phyloP scores from a whole-genome alignment of 2,888 invertebrate genomes.

The Tachystola acroxantha region DNA sequence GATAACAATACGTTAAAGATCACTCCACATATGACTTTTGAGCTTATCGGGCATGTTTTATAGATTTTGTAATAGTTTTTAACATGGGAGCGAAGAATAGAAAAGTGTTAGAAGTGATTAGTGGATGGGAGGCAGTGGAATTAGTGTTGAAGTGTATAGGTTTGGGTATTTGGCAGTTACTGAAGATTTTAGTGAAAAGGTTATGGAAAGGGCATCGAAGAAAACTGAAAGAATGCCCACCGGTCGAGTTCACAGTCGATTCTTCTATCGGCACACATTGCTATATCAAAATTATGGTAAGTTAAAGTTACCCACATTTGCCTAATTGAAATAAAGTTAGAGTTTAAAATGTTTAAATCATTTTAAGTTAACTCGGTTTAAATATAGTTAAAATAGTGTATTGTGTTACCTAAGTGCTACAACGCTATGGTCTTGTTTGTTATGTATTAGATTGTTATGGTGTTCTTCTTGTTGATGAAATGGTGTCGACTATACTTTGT shows the following conservation, averaged over 20 bases:
- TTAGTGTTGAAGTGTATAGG: slow-evolving; percentile 50
- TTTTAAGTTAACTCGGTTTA: too few species aligned
- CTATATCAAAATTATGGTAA: slow-evolving; percentile 66
- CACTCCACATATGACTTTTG: slow-evolving; percentile 42
- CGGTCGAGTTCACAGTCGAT: slow-evolving; percentile 59
- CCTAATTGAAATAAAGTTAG: too few species aligned
- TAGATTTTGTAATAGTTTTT: background rate
- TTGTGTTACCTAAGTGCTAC: too few species aligned
- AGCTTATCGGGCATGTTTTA: slow-evolving; percentile 20
- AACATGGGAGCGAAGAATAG: slow-evolving; percentile 45
- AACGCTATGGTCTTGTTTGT: too few species aligned
- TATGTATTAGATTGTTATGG: too few species aligned
- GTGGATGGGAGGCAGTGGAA: slow-evolving; percentile 60
- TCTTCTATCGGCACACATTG: slow-evolving; percentile 65
- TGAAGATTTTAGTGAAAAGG: slow-evolving; percentile 47
- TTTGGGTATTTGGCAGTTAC: slow-evolving; percentile 57
- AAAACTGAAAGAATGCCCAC: slow-evolving; percentile 38
- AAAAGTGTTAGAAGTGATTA: slow-evolving; percentile 48
- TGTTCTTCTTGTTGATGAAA: too few species aligned
- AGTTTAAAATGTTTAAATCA: too few species aligned
- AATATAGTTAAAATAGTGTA: too few species aligned
- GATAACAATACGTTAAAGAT: slow-evolving; percentile 46
- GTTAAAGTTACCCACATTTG: too few species aligned
- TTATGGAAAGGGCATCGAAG: slow-evolving; percentile 63
- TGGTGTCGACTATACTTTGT: too few species aligned